Base-by-base conservation (phyloP, 2,797 vertebrate species). In the Clamator glandarius region DNA sequence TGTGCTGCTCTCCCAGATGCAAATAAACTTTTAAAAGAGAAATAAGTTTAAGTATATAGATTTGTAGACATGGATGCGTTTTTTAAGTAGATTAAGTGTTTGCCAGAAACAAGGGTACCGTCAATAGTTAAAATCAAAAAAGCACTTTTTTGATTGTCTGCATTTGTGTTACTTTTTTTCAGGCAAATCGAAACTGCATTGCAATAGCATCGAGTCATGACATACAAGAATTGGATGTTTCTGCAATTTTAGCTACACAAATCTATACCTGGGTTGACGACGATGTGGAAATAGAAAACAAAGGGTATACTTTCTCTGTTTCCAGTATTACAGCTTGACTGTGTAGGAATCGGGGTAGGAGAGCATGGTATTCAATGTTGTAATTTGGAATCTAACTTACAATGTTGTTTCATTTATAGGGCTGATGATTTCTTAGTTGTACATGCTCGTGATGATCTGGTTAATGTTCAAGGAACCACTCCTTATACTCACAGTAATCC, bases 151-250 rank as follows among this genome's bases (percentile, higher is more conserved):
- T 95, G 31, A 69, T 31, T 74, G 73, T 88, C 19, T 72, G 5
- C 35, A 15, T 51, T 41, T 61, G 57, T 89, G 11, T 58, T 80
- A 14, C 36, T 95, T 36, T 96, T 46, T 96, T 94, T 50, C 95
- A 99, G 99, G 99, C 99, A 76, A 99, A 99, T 97, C 98, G 99
- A 67, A 99, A 99, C 97, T 99, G 99, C 97, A 98, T 99, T 97
- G 99, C 99, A 94, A 98, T 99, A 92, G 99, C 99, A 91, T 99
- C 99, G 7, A 99, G 99, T 93, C 99, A 99, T 93, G 99, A 99
- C 97, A 98, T 99, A 98, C 99, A 99, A 97, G 99, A 99, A 97
- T 90, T 99, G 94, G 99, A 99, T 95, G 99, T 99, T 97, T 99
- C 99, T 95, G 98, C 99, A 57, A 99, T 99, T 97, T 97, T 99